Evolutionary conservation across 2,113 vertebrate genomes (phyloP), one percentile per base, ranked within the genome.

Genomic region (Aptenodytes patagonicus): DNA sequence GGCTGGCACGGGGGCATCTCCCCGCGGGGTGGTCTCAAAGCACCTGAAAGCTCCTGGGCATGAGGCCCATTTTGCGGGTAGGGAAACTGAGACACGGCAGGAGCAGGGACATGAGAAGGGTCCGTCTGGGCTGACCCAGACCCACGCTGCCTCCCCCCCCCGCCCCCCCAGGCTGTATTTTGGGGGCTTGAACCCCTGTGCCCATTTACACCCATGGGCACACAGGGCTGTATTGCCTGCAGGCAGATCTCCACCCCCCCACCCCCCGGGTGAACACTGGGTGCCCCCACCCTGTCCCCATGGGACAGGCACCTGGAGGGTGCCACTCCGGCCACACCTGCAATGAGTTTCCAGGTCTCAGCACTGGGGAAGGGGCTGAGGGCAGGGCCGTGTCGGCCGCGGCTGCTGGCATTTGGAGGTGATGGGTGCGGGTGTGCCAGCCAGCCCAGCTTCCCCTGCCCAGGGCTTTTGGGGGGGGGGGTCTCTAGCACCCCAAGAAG

Each of bases 71-170:
- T 66, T 58, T 40, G n/a, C 10, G 5, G 49, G 20, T 26, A 65
- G 52, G n/a, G 51, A 65, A 89, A 72, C 42, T 51, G 77, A 72
- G 77, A 42, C 49, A 57, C 13, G 0, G 51, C 20, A 40, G 58
- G 60, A 82, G 14, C 21, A 66, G 34, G 22, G 18, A 34, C 40
- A 13, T 34, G 15, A 54, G 34, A 64, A 40, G 32, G 8, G 17
- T 22, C 61, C 4, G 0, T 32, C 10, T 24, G 69, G 25, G 52
- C 32, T 75, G 28, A 60, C 19, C 40, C 55, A 70, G 55, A 31
- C 19, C 34, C 29, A 28, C 3, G 0, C 5, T 28, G 16, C 34
- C 3, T 28, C 51, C 42, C 5, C 0, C 40, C 40, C 40, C n/a
- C n/a, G n/a, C 40, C 40, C 11, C 40, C 40, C 40, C 12, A 6